Conservation (phyloP, 1,140 invertebrate genomes). For the Homarus americanus region DNA sequence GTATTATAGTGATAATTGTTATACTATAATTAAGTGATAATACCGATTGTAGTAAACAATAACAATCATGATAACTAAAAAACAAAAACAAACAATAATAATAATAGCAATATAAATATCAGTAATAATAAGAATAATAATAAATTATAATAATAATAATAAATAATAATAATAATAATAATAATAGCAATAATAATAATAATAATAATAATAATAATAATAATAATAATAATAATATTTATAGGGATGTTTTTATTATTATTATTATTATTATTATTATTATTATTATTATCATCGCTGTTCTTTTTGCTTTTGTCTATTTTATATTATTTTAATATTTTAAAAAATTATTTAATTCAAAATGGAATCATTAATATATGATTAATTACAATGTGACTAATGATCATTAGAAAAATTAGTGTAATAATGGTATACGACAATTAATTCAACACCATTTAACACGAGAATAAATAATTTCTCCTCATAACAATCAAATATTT, state of each 20-base stretch:
- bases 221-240: conserved; percentile 2
- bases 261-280: neutral
- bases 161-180: neutral
- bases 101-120: neutral
- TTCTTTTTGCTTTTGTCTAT: neutral
- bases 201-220: conserved; percentile 9
- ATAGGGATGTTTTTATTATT: neutral
- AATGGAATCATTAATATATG: too few relatives aligned
- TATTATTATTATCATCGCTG: neutral
- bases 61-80: too few relatives aligned
- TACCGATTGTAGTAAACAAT: too few relatives aligned
- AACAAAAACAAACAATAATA: neutral
- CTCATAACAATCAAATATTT: too few relatives aligned
- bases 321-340: neutral
- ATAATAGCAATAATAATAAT: neutral
- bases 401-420: too few relatives aligned
- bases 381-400: too few relatives aligned
- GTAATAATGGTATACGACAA: too few relatives aligned
- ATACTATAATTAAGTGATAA: too few relatives aligned
- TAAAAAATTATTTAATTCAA: too few relatives aligned
- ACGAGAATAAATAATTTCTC: too few relatives aligned
- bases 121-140: neutral
- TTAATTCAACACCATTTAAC: too few relatives aligned
- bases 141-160: neutral
- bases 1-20: too few relatives aligned